phyloP scores from a whole-genome alignment of 1,140 invertebrate genomes.

The Schlechtendalia chinensis region DNA sequence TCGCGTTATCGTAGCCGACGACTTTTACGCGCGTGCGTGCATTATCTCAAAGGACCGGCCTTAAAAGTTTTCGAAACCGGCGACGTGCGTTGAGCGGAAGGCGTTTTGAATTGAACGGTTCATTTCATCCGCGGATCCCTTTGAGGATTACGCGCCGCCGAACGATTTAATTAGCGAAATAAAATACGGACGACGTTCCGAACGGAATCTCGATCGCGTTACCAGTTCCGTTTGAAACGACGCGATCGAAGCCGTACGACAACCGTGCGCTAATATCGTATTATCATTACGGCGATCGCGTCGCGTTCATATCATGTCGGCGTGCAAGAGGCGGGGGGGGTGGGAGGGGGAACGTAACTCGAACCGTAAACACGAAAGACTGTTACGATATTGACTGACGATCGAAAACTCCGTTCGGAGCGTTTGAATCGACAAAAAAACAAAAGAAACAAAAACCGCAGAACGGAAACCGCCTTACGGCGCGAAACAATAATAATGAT shows the following conservation, averaged over 20 bases:
- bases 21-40: neutral
- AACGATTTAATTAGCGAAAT: neutral
- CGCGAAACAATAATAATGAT: constrained; percentile 13
- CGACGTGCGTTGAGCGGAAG: no score
- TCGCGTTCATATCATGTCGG: neutral
- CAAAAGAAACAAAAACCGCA: neutral
- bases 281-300: neutral
- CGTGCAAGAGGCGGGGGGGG: no score
- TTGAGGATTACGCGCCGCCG: neutral
- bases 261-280: no score
- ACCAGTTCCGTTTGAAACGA: no score
- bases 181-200: neutral
- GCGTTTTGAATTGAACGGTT: neutral
- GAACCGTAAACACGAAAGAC: neutral
- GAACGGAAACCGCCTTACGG: neutral
- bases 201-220: neutral
- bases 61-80: neutral
- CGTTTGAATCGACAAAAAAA: neutral
- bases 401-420: neutral
- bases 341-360: no score
- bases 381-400: neutral
- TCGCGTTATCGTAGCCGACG: neutral
- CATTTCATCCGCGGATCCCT: neutral
- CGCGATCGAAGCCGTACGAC: no score
- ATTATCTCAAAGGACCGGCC: neutral